A percentile compares a stretch with the other conserved stretches of the same genome.
phyloP scores from a whole-genome alignment of 2,888 invertebrate species.

The Eulithis testata region DNA sequence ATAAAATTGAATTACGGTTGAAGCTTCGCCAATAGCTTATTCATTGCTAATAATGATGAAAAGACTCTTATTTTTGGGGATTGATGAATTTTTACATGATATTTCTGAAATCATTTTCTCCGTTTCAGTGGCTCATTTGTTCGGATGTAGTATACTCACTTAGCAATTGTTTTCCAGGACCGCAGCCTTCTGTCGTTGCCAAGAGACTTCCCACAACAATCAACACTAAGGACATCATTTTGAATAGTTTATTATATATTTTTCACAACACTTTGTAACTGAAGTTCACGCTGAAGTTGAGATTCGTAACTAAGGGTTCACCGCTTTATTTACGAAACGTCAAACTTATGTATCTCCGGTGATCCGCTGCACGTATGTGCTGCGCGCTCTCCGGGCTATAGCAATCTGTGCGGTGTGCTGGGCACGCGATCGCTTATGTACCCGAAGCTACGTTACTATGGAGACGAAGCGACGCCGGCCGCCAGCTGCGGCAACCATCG shows the following conservation, averaged over 20 bases:
- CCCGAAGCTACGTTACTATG: slow-evolving; percentile 67
- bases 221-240: slow-evolving; percentile 82
- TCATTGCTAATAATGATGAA: slow-evolving; percentile 8
- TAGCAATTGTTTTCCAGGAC: slow-evolving; percentile 76
- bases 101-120: not conserved
- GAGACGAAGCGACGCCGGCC: slow-evolving; percentile 77
- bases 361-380: slow-evolving; percentile 81
- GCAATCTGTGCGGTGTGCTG: slow-evolving; percentile 67
- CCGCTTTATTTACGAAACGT: slow-evolving; percentile 83
- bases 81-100: not conserved
- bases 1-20: slow-evolving; percentile 24
- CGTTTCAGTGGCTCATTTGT: not conserved
- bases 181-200: slow-evolving; percentile 77
- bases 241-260: slow-evolving; percentile 62
- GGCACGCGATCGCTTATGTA: slow-evolving; percentile 68
- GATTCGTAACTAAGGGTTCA: slow-evolving; percentile 80
- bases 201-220: slow-evolving; percentile 79
- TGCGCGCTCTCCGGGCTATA: slow-evolving; percentile 79
- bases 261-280: slow-evolving; percentile 73
- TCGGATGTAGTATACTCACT: slow-evolving; percentile 63
- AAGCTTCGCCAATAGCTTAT: slow-evolving; percentile 4
- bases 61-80: not conserved
- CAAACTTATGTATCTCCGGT: slow-evolving; percentile 69
- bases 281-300: slow-evolving; percentile 72
- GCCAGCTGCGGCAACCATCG: slow-evolving; percentile 57